Evolutionary conservation across 2,113 vertebrate genomes (phyloP).

Genomic region (Heloderma charlesbogerti): DNA sequence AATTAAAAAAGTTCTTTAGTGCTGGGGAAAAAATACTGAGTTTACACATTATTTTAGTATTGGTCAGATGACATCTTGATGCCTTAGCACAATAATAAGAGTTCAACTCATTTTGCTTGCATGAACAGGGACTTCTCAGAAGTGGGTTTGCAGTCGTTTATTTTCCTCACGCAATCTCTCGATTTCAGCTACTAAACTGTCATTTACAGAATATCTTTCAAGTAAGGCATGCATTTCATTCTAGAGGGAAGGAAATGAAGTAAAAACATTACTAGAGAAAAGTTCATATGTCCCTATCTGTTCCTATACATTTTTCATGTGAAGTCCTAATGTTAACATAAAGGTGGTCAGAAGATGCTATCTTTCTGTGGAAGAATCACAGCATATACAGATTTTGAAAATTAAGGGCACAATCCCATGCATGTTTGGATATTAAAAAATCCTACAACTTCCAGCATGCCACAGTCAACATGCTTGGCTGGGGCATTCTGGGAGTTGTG

Average conservation of each 20-base stretch:
- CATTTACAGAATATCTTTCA: slow-evolving; percentile 93
- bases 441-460: no score
- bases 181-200: slow-evolving; percentile 93
- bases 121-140: slow-evolving; percentile 76
- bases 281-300: slow-evolving; percentile 34
- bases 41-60: slow-evolving; percentile 46
- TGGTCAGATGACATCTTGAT: slow-evolving; percentile 44
- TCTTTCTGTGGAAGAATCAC: slow-evolving; percentile 45
- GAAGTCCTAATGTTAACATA: not conserved
- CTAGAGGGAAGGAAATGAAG: slow-evolving; percentile 74
- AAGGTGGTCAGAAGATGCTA: not conserved
- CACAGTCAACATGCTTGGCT: no score
- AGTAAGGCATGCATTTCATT: slow-evolving; percentile 93
- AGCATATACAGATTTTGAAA: slow-evolving; percentile 4
- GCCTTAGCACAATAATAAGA: slow-evolving; percentile 48
- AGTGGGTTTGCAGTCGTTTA: slow-evolving; percentile 88
- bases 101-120: slow-evolving; percentile 1
- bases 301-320: slow-evolving; percentile 33
- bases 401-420: not conserved
- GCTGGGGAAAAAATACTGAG: slow-evolving; percentile 57
- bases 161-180: slow-evolving; percentile 95
- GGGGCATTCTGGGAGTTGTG: no score
- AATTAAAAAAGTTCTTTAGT: slow-evolving; percentile 35
- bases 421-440: no score
- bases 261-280: slow-evolving; percentile 27